A percentile compares a stretch with the other conserved stretches of the same genome.
These are phyloP conservation scores for Anagyrus pseudococci DNA, from an alignment of 2,888 invertebrate species.

Conservation along the genomic window DNA sequence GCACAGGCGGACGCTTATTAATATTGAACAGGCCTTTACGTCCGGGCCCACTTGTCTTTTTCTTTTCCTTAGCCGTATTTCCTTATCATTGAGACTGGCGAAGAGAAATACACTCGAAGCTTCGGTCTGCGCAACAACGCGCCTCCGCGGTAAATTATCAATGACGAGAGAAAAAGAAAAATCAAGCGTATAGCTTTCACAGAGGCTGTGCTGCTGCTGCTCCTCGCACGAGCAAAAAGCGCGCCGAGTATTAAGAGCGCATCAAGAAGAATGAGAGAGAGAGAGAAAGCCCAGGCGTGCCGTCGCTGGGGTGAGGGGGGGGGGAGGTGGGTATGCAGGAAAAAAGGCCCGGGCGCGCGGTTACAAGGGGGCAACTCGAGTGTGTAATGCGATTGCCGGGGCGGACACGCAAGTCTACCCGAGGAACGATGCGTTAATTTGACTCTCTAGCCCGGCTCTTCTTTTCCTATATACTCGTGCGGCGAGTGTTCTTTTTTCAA, in stretches of 20 bases:
- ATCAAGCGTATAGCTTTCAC: too few species aligned
- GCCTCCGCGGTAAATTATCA: too few species aligned
- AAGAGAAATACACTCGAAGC: too few species aligned
- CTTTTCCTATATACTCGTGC: not conserved
- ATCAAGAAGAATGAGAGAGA: not conserved
- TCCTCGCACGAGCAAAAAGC: too few species aligned
- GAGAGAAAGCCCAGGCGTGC: too few species aligned
- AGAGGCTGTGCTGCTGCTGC: too few species aligned
- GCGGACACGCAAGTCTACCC: too few species aligned
- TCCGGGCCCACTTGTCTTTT: not conserved
- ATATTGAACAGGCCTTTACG: slow-evolving; percentile 17
- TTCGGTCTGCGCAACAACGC: too few species aligned
- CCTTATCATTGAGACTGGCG: too few species aligned
- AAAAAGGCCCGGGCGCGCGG: not conserved
- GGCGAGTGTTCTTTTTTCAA: slow-evolving; percentile 18
- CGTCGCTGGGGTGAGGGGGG: not conserved
- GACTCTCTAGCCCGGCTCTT: slow-evolving; percentile 14
- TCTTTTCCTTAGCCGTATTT: too few species aligned
- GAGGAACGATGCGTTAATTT: slow-evolving; percentile 33
- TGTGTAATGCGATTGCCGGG: slow-evolving; percentile 32
- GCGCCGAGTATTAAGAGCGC: too few species aligned
- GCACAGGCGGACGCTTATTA: slow-evolving; percentile 15
- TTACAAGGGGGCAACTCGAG: slow-evolving; percentile 18
- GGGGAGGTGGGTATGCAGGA: not conserved
- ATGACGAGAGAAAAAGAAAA: too few species aligned